A percentile compares a stretch with the other conserved stretches of the same genome.
Evolutionary conservation across 2,113 vertebrate species (phyloP).

Genomic region (Bungarus multicinctus): DNA sequence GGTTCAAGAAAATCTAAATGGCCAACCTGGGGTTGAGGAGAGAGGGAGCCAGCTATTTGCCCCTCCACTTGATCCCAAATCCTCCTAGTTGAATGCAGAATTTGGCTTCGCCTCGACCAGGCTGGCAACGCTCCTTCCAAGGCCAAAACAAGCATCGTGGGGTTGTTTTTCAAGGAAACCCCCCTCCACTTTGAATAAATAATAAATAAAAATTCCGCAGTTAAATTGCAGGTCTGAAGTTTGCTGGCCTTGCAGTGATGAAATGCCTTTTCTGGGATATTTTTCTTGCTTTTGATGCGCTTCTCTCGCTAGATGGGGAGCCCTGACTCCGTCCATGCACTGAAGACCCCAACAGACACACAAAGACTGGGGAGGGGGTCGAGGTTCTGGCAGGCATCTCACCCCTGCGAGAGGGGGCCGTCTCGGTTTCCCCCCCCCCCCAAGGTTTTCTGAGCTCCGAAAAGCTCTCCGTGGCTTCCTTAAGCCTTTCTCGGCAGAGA

Average conservation of each 20-base stretch:
- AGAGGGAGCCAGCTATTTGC: background rate
- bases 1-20: accelerated
- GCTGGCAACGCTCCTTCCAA: background rate
- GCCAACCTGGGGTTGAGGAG: background rate
- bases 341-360: background rate
- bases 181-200: background rate
- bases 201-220: background rate
- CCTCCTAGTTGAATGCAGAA: background rate
- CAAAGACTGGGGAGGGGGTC: too few relatives aligned
- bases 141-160: background rate
- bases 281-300: background rate
- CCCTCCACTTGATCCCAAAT: background rate
- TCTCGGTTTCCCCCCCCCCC: background rate
- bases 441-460: background rate
- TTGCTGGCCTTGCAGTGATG: background rate
- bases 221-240: background rate
- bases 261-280: background rate
- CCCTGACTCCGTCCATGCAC: background rate
- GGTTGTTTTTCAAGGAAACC: background rate
- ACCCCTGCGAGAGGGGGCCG: too few relatives aligned
- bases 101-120: background rate
- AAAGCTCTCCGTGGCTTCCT: background rate
- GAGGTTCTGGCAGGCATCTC: background rate
- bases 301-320: background rate
- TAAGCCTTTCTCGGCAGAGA: background rate